Base-by-base conservation (phyloP, 2,113 vertebrate genomes). In the Ptilonorhynchus violaceus region DNA sequence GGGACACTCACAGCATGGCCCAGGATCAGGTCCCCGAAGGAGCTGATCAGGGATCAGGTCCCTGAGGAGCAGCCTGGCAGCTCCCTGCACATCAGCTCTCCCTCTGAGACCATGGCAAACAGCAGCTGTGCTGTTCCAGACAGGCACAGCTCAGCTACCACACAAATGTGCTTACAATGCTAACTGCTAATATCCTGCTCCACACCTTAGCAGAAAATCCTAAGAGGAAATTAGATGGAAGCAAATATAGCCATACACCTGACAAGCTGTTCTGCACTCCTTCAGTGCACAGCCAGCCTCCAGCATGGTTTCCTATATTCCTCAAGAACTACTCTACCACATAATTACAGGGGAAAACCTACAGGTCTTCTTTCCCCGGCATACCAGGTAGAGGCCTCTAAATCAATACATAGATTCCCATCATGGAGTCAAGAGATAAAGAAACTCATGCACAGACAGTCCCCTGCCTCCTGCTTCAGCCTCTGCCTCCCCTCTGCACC, bases 341-440 rank as follows among this genome's bases (percentile, higher is more conserved):
- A 30, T 73, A 92, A 94, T 90, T 70, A 88, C 56, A 72, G 11
- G 16, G 46, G 24, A 52, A 92, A 82, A 56, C 59, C 35, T 72
- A 62, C 67, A 85, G 41, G 42, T 64, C 59, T 23, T 81, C 44
- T 67, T 91, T 85, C 33, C 59, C 66, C 56, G 42, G 44, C 35
- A 39, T 55, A 73, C 41, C 60, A 62, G 64, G 87, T 70, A 64
- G 50, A 88, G 68, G 52, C 16, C 37, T 87, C 44, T 69, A 76
- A 93, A 93, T 93, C 96, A 66, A 89, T 84, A 88, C 33, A 89
- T 44, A 66, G 64, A 90, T 89, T 69, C 33, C 64, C 44, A 50
- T 39, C 56, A 30, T 11, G 27, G 58, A 89, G 74, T 31, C 59
- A 47, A 49, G 50, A 50, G 77, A 18, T 66, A 93, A 93, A 86